Conservation (phyloP, 2,888 invertebrate species). For the Panzeria rudis region DNA sequence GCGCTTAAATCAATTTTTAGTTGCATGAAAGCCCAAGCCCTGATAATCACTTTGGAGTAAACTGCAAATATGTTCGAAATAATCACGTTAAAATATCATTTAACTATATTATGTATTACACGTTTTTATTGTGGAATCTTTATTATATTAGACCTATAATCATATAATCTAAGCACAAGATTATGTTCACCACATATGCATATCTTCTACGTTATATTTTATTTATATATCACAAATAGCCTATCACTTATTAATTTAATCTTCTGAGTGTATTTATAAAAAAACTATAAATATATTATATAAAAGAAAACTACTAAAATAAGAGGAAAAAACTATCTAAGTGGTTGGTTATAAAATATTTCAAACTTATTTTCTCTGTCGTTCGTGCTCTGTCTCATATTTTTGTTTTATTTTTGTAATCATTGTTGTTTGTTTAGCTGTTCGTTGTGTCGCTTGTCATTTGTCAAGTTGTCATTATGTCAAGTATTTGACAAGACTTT, state of each 20-base stretch:
- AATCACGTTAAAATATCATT: too few species aligned
- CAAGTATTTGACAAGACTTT: constrained; percentile 70
- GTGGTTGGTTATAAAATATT: constrained; percentile 55
- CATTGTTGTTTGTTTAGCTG: constrained; percentile 32
- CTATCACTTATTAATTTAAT: not conserved
- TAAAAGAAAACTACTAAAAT: constrained; percentile 34
- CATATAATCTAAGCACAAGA: too few species aligned
- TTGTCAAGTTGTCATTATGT: constrained; percentile 71
- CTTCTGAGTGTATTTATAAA: constrained; percentile 12
- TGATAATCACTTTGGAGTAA: too few species aligned
- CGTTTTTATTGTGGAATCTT: too few species aligned
- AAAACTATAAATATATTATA: constrained; percentile 22
- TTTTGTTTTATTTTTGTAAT: constrained; percentile 20
- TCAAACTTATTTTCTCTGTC: constrained; percentile 54
- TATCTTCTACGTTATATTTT: too few species aligned
- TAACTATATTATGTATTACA: too few species aligned
- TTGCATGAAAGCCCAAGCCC: too few species aligned
- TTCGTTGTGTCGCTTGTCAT: constrained; percentile 65
- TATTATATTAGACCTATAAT: too few species aligned
- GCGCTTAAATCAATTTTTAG: too few species aligned
- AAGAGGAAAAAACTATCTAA: constrained; percentile 7
- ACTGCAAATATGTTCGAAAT: too few species aligned
- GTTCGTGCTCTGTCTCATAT: constrained; percentile 59
- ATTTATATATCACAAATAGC: too few species aligned
- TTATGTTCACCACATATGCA: too few species aligned